Evolutionary conservation across 2,888 invertebrate genomes (phyloP), one percentile per base, ranked within the genome.

Genomic region (Macrostomum cliftonense): DNA sequence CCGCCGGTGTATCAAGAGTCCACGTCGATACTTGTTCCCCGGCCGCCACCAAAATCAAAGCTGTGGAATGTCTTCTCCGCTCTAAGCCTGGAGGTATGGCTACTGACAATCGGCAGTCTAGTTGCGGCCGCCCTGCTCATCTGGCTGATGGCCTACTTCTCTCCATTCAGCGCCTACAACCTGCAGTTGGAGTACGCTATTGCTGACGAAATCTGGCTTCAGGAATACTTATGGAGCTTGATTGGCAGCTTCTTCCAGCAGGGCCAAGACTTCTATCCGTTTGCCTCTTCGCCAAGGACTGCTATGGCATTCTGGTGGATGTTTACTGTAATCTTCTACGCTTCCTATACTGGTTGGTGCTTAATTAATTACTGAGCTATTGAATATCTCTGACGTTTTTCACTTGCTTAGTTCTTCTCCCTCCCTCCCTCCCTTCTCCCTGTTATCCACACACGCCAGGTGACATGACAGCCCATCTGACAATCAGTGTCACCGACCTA

Each of bases 291-390:
- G 17, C 21, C 43, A 14, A 14, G 43, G 36, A 28, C 43, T n/a
- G 43, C 28, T n/a, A 21, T 43, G 43, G 43, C 21, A 5, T 14
- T 43, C 28, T 43, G 43, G 43, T 43, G 43, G 43, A 14, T 43
- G 19, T 43, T 43, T 17, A 43, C 43, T 12, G 14, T 43, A 16
- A 43, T 43, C 2, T 21, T 43, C 14, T 43, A 21, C 11, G 36
- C 21, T 43, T 20, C 43, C 28, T 43, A 43, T 11, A 43, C 43
- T 11, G 43, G 43, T 43, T 7, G 9, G 28, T 28, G 28, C 28
- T 28, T 9, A 28, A 28, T 9, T 28, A 4, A n/a, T n/a, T n/a
- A n/a, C n/a, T n/a, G n/a, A n/a, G n/a, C n/a, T n/a, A n/a, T n/a
- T n/a, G n/a, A n/a, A n/a, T n/a, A n/a, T n/a, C n/a, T n/a, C n/a